Conservation (phyloP, 2,113 vertebrate species). For the Barnardius zonarius region DNA sequence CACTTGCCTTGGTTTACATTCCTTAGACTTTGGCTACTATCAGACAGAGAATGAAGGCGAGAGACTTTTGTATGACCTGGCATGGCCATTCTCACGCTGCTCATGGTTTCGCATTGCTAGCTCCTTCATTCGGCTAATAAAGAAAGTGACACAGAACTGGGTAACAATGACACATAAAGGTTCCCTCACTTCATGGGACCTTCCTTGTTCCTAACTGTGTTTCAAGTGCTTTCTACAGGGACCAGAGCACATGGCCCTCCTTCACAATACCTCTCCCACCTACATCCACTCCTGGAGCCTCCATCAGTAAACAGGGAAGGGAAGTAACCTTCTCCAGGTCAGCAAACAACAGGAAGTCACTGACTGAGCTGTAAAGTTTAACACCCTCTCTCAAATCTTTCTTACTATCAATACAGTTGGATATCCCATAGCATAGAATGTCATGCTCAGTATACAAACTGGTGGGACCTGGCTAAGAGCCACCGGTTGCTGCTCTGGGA, state of each 20-base stretch:
- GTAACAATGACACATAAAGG: accelerated
- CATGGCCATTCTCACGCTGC: neutral
- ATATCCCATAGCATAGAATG: neutral
- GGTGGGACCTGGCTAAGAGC: neutral
- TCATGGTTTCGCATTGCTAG: accelerated
- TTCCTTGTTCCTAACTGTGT: neutral
- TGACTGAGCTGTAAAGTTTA: neutral
- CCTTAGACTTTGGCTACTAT: neutral
- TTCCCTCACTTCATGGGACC: neutral
- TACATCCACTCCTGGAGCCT: neutral
- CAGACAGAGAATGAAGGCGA: neutral
- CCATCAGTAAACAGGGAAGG: accelerated
- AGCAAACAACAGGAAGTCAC: neutral
- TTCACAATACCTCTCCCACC: neutral
- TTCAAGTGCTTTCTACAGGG: neutral
- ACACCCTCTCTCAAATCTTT: neutral
- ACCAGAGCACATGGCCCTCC: neutral
- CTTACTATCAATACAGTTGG: neutral
- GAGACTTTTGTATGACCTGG: neutral
- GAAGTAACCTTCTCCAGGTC: neutral
- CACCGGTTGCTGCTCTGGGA: neutral
- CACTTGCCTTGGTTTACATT: neutral
- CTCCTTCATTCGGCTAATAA: neutral
- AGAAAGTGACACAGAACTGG: neutral
- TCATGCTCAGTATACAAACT: neutral